Conservation (phyloP, 2,797 vertebrate genomes). For the Orestias chungarensis region DNA sequence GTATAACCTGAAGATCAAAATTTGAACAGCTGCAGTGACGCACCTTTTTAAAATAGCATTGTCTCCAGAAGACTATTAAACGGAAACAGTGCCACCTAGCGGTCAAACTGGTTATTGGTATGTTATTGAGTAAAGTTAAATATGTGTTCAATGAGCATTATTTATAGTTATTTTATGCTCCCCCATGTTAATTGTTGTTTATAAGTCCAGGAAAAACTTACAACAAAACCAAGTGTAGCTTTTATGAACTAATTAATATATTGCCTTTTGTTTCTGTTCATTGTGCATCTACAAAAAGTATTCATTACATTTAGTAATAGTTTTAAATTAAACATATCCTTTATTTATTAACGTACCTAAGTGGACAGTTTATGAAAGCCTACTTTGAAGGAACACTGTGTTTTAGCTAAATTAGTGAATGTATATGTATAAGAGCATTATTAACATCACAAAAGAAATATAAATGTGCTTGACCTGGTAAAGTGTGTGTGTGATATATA, state of each 20-base stretch:
- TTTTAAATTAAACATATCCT: neutral
- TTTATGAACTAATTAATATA: neutral
- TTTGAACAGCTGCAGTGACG: constrained; percentile 44
- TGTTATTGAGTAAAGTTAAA: neutral
- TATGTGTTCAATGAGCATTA: neutral
- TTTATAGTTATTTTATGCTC: neutral
- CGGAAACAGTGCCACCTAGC: constrained; percentile 67
- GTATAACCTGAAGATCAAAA: constrained; percentile 30
- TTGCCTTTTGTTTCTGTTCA: neutral
- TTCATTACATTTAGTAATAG: neutral
- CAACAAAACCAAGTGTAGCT: neutral
- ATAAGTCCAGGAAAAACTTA: neutral
- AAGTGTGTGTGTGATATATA: too few species aligned
- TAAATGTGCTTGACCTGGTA: neutral
- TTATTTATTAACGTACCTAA: neutral
- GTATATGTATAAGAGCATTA: too few species aligned
- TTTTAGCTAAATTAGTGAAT: neutral
- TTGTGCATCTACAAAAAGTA: neutral
- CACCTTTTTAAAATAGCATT: constrained; percentile 45
- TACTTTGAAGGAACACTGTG: neutral
- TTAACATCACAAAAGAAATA: neutral
- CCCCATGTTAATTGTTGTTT: neutral
- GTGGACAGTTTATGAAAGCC: neutral
- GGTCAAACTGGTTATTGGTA: constrained; percentile 2
- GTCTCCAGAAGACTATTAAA: constrained; percentile 18